phyloP scores from a whole-genome alignment of 1,140 invertebrate species.

The Telenomus remus region DNA sequence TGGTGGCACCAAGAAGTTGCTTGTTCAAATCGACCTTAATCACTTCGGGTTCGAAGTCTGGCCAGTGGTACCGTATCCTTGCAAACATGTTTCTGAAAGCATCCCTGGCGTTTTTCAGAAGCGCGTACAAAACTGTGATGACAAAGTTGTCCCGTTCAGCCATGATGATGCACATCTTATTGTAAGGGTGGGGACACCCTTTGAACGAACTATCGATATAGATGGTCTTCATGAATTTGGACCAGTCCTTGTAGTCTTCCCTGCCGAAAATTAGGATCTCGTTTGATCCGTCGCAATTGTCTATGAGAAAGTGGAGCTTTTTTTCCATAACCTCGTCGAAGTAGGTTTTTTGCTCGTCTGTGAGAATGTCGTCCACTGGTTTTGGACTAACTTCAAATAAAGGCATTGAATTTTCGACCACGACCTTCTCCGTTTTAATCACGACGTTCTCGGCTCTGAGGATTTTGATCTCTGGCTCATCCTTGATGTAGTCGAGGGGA shows the following conservation, averaged over 20 bases:
- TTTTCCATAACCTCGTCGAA: constrained; percentile 11
- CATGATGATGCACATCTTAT: constrained; percentile 39
- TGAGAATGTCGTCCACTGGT: constrained; percentile 11
- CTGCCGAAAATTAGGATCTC: constrained; percentile 34
- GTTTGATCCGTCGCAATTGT: constrained; percentile 28
- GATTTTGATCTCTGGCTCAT: constrained; percentile 23
- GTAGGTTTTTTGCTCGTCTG: neutral
- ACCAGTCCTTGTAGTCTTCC: constrained; percentile 38
- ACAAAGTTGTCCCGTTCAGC: constrained; percentile 17
- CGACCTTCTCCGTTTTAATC: too few relatives aligned
- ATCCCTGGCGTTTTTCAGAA: constrained; percentile 12
- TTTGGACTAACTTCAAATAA: neutral
- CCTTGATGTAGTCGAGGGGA: constrained; percentile 7
- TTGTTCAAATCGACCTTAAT: constrained; percentile 24
- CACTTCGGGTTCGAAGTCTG: constrained; percentile 17
- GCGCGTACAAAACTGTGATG: constrained; percentile 19
- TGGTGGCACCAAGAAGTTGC: constrained; percentile 3
- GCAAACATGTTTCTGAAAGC: constrained; percentile 19
- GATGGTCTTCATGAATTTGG: constrained; percentile 37
- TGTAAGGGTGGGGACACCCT: constrained; percentile 18
- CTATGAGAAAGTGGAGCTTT: constrained; percentile 17
- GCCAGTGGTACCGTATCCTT: constrained; percentile 19
- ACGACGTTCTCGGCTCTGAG: neutral
- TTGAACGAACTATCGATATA: constrained; percentile 35
- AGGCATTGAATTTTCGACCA: constrained; percentile 2